A percentile compares a stretch with the other conserved stretches of the same genome.
Conservation (phyloP, 2,113 vertebrate species). For the Nicator chloris region DNA sequence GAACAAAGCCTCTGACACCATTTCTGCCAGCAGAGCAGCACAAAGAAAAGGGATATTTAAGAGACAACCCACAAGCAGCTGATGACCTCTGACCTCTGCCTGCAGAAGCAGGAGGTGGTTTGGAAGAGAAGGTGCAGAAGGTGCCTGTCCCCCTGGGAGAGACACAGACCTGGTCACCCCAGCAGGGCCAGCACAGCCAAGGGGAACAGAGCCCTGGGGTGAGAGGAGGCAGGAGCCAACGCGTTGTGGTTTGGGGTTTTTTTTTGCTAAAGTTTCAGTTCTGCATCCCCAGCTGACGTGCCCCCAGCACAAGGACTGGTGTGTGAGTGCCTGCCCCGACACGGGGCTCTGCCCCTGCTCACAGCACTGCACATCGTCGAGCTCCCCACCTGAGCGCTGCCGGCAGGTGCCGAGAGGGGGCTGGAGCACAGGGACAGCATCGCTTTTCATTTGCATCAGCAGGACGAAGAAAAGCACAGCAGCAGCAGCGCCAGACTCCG, state of each 20-base stretch:
- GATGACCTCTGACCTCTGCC: not conserved
- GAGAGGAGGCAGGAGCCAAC: not conserved
- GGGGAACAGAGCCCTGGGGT: not conserved
- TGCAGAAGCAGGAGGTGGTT: not conserved
- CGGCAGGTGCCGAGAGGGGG: not conserved
- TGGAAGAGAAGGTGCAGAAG: not conserved
- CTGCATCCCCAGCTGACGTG: not conserved
- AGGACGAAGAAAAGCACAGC: not conserved
- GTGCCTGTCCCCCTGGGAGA: not conserved
- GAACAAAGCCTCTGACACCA: not conserved
- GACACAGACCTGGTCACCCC: not conserved
- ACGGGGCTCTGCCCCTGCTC: not conserved
- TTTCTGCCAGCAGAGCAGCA: not conserved
- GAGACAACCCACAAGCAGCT: accelerated
- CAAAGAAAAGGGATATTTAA: not conserved
- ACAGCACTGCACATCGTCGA: not conserved
- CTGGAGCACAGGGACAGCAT: not conserved
- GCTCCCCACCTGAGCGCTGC: not conserved
- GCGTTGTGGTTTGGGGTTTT: accelerated
- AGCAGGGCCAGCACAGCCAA: accelerated
- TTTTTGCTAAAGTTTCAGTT: not conserved
- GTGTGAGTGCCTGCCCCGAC: not conserved
- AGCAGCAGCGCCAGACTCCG: not conserved
- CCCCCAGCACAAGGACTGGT: not conserved
- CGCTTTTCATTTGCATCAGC: not conserved